Conservation (phyloP, 2,797 vertebrate genomes). For the Okamejei kenojei region DNA sequence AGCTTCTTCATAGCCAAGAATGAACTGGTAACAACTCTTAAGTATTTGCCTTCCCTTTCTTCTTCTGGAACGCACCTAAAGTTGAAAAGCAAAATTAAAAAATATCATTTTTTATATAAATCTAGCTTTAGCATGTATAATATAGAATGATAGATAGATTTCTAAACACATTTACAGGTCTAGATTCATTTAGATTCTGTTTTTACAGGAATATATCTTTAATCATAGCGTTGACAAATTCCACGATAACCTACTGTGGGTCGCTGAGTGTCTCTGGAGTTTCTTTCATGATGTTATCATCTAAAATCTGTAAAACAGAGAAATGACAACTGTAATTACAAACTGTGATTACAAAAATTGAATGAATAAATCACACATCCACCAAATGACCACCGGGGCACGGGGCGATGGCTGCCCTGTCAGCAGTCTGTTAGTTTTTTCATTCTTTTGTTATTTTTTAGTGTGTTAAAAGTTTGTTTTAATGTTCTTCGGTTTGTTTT, state of each 20-base stretch:
- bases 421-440: too few species aligned
- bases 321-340: constrained; percentile 12
- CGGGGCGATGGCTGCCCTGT: too few species aligned
- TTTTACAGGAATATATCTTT: neutral
- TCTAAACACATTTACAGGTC: neutral
- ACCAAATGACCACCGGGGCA: neutral
- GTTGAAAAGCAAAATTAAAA: constrained; percentile 18
- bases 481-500: too few species aligned
- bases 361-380: neutral
- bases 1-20: constrained; percentile 84
- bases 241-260: constrained; percentile 71
- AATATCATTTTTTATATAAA: too few species aligned
- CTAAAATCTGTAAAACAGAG: constrained; percentile 66
- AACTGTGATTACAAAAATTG: constrained; percentile 29
- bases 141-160: neutral
- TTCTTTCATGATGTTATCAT: constrained; percentile 89
- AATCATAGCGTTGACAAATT: neutral
- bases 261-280: constrained; percentile 87
- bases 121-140: neutral
- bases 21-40: constrained; percentile 83
- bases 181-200: neutral
- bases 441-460: too few species aligned
- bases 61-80: constrained; percentile 80
- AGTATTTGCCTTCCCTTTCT: constrained; percentile 84
- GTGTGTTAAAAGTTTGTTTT: too few species aligned